Evolutionary conservation across 2,113 vertebrate species (phyloP), one percentile per base, ranked within the genome.

Genomic region (Chinchilla lanigera): DNA sequence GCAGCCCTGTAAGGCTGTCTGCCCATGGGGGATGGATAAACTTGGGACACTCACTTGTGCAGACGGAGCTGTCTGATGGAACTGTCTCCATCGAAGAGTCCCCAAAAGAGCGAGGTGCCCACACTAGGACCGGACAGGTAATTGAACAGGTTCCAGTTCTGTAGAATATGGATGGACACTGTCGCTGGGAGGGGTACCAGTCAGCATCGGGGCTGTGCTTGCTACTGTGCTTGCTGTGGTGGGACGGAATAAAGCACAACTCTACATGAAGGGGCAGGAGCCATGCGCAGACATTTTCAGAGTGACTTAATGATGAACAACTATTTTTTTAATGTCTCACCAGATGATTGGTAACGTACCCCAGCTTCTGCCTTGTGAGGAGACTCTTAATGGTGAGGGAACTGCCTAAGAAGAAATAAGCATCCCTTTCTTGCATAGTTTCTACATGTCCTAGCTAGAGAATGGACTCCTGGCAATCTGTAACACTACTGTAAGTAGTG

Each of bases 401-500:
- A 90, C 71, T 56, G 28, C 89, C 73, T 86, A 67, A 83, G 12
- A 47, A 97, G 84, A 97, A 90, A 78, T 95, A 92, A 94, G 77
- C 85, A 86, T 77, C 78, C 52, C 35, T 93, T 86, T 94, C 75
- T 95, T 97, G 95, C 94, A 82, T 67, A 65, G 67, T 78, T 96
- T 97, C 83, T 93, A 16, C 10, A 90, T 5, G 94, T 86, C 50
- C 80, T 80, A 89, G 80, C 83, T 96, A 69, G 77, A 92, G 35
- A 87, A 87, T 54, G 80, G 61, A 93, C 85, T 95, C 87, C 95
- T 91, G 83, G 52, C 88, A 38, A 94, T 95, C 71, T 87, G 41
- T 58, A 85, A 97, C 92, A 82, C 35, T n/a, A 28, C 87, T 95
- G 73, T 92, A 98, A 97, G 97, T 93, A 73, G 47, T 67, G 11